Evolutionary conservation across 2,113 vertebrate species (phyloP), one percentile per base, ranked within the genome.

Genomic region (Copsychus sechellarum): DNA sequence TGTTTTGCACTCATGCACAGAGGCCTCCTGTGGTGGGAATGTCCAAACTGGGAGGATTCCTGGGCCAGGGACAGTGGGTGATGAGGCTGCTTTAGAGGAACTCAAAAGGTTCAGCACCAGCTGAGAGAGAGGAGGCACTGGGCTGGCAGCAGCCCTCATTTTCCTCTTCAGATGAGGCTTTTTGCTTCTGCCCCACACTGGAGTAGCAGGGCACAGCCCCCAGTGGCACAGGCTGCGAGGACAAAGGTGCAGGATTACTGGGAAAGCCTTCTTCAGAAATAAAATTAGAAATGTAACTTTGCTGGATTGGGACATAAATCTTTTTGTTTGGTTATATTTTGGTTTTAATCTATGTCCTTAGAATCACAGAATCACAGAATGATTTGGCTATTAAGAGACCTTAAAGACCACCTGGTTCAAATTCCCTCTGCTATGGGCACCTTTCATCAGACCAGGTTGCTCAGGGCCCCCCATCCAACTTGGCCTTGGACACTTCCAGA

Each of bases 241-340:
- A 56, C 0, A 0, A 31, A 70, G 33, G 23, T 23, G 19, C 5
- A 54, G 33, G 11, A 26, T 67, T 38, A 8, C 22, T 1, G 3
- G 8, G 33, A 67, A n/a, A 54, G 17, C 10, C 20, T 47, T 67
- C 34, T 31, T 81, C 4, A 6, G 65, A 54, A 87, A 78, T 54
- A 1, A 42, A 62, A 58, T 19, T 47, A 45, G 34, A 70, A 84
- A 7, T 31, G 12, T 5, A 54, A 28, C 20, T 71, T 62, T 36
- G 14, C 21, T 5, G 6, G 18, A 38, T 9, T 47, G 24, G 43
- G 51, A 56, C 7, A 29, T 18, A 50, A 29, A 50, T 4, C 1
- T 2, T 76, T 76, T 34, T 81, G 6, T 0, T 82, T 69, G 53
- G 22, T 25, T 61, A 5, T 54, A 14, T 77, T 86, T 78, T 45